Conservation (phyloP, 2,888 invertebrate species). For the Apotomis capreana region DNA sequence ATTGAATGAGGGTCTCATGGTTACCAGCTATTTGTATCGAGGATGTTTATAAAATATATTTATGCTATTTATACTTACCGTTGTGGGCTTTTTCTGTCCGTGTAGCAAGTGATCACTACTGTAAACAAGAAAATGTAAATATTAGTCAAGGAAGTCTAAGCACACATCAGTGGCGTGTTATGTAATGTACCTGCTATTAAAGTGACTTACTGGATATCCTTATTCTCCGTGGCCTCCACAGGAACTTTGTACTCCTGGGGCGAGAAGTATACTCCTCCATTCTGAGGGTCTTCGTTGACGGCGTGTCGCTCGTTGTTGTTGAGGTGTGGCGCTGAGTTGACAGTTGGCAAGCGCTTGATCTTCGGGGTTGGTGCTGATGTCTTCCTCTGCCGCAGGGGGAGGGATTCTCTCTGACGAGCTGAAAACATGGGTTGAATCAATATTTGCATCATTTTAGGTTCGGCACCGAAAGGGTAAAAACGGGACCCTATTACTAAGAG, state of each 20-base stretch:
- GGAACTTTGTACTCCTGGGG: conserved; percentile 7
- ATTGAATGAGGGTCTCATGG: no score
- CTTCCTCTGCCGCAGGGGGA: conserved; percentile 50
- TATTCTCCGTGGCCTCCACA: not conserved
- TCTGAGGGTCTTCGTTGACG: conserved; percentile 22
- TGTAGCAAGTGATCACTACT: conserved; percentile 12
- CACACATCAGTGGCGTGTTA: no score
- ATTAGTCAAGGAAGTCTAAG: not conserved
- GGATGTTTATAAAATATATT: not conserved
- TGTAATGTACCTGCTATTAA: no score
- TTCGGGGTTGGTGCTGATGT: conserved; percentile 50
- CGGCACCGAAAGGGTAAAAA: no score
- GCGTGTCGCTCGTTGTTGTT: conserved; percentile 59
- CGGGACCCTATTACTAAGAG: no score
- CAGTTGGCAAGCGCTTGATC: conserved; percentile 65
- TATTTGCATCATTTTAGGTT: no score
- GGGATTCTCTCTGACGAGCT: conserved; percentile 57
- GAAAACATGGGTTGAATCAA: conserved; percentile 32
- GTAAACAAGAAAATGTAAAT: not conserved
- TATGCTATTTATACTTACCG: not conserved
- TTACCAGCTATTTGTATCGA: not conserved
- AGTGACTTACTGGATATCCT: not conserved
- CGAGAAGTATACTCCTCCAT: conserved; percentile 25
- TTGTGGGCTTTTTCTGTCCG: conserved; percentile 13
- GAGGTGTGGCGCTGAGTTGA: conserved; percentile 74